Conservation (phyloP, 2,888 invertebrate species). For the Amphipoea lucens region DNA sequence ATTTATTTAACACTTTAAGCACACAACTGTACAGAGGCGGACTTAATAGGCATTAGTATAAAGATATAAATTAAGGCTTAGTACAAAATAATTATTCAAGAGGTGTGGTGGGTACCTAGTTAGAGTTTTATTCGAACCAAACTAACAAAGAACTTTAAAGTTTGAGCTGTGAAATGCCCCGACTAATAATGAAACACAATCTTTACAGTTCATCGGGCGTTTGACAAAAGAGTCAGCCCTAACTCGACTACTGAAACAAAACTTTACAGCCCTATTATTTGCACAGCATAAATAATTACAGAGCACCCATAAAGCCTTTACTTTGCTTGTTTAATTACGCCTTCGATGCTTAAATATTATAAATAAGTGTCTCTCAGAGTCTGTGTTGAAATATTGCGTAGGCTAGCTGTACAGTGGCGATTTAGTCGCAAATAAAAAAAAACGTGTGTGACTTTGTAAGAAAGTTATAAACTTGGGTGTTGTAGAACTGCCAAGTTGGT, state of each 20-base stretch:
- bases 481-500: not conserved
- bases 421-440: not conserved
- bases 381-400: slow-evolving; percentile 26
- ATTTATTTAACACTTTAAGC: too few relatives aligned
- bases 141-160: slow-evolving; percentile 35
- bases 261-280: slow-evolving; percentile 59
- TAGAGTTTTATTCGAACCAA: slow-evolving; percentile 7
- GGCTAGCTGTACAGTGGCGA: slow-evolving; percentile 1
- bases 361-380: slow-evolving; percentile 51
- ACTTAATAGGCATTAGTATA: not conserved
- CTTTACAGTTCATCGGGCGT: slow-evolving; percentile 26
- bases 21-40: too few relatives aligned
- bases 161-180: slow-evolving; percentile 5
- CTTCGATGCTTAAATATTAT: slow-evolving; percentile 69
- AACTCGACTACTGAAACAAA: slow-evolving; percentile 38
- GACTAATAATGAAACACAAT: slow-evolving; percentile 48
- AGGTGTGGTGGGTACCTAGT: not conserved
- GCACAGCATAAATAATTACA: slow-evolving; percentile 62
- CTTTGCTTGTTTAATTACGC: slow-evolving; percentile 64
- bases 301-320: slow-evolving; percentile 57
- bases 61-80: not conserved
- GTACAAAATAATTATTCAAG: not conserved
- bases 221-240: slow-evolving; percentile 45
- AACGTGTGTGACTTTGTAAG: not conserved
- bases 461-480: not conserved